Conservation (phyloP, 2,888 invertebrate genomes). For the Phaonia tiefii region DNA sequence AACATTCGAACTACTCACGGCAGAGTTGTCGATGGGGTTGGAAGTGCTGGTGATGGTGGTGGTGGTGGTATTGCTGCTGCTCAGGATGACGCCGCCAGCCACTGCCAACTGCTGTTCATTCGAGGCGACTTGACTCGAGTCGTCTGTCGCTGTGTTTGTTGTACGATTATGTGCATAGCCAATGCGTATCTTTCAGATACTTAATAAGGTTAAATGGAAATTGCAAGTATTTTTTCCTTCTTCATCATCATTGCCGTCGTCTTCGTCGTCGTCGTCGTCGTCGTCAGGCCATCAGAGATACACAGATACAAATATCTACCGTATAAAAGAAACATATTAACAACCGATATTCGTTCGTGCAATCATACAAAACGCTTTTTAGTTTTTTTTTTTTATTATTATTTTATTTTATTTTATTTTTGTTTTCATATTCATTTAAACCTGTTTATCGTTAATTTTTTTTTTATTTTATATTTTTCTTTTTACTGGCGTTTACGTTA, state of each 20-base stretch:
- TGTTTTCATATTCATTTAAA: constrained; percentile 14
- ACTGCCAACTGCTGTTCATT: constrained; percentile 12
- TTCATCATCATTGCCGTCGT: background rate
- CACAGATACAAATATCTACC: no score
- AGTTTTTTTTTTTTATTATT: no score
- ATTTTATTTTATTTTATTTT: background rate
- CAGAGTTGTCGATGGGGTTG: no score
- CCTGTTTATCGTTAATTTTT: constrained; percentile 14
- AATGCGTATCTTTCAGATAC: constrained; percentile 65
- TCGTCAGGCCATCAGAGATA: no score
- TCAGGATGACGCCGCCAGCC: constrained; percentile 28
- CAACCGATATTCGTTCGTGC: background rate
- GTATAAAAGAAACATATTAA: no score
- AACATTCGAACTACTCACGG: constrained; percentile 20
- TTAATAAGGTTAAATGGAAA: constrained; percentile 67
- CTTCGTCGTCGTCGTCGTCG: background rate
- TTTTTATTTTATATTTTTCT: background rate
- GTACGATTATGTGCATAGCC: background rate
- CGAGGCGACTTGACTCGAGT: background rate
- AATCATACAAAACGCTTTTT: constrained; percentile 8
- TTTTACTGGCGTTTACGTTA: background rate
- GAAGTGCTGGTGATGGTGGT: background rate
- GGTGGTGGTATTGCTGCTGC: background rate
- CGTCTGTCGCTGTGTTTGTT: background rate
- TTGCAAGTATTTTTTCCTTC: constrained; percentile 48